Base-by-base conservation (phyloP, 2,888 invertebrate species). In the Cerastis rubricosa region DNA sequence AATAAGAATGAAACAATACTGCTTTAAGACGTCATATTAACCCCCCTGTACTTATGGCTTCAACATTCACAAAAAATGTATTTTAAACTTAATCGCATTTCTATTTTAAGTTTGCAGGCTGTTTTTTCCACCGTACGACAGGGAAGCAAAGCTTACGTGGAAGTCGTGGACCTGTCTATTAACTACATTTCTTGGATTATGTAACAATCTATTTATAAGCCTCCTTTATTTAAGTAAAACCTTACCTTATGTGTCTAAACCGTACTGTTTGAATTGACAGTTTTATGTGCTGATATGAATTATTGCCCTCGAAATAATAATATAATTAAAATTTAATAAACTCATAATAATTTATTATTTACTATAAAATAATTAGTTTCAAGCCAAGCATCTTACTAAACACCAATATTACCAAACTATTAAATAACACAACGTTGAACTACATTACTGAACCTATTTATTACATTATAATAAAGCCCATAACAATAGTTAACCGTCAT, bases 41-140 rank as follows among this genome's bases (percentile, higher is more conserved):
- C n/a, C n/a, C n/a, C n/a, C n/a, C n/a, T 45, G 25, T 76, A 51
- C 43, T 64, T n/a, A 22, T 17, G 61, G 51, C 29, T 19, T 17
- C n/a, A 76, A 49, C 57, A 59, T 43, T 49, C 8, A 78, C 43
- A 43, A 22, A 17, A 68, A 49, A 51, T 49, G 25, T 51, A 67
- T 67, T 63, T 71, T n/a, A 22, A 71, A 54, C 67, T 17, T 47
- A 59, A 40, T 45, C 29, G 57, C 54, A 12, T 45, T 49, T 19
- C 67, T 74, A 68, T 68, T 65, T 75, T 51, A 68, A 68, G 49
- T 40, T 17, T 14, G 57, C 11, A 14, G 43, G 35, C 45, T 69
- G 82, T 68, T 82, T 79, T 81, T 59, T 65, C 67, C 82, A 64
- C n/a, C 43, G 25, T 11, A 22, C 43, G n/a, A 40, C 57, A 51